A percentile compares a stretch with the other conserved stretches of the same genome.
These are phyloP conservation scores for Metellina segmentata DNA, from an alignment of 2,888 invertebrate genomes.

Conservation along the genomic window DNA sequence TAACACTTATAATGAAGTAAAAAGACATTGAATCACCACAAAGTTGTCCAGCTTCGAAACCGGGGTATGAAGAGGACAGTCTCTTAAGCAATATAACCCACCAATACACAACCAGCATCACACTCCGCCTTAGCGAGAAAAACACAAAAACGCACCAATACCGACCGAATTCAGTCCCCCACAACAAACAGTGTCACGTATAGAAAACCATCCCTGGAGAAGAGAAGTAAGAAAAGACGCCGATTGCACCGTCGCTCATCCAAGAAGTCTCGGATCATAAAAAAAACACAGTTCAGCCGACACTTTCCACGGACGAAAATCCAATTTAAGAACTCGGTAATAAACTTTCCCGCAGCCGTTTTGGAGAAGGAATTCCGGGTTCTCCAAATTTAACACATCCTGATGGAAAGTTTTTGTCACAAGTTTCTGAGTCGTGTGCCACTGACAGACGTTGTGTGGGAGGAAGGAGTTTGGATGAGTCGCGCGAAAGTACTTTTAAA, in stretches of 20 bases:
- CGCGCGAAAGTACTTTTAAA: constrained; percentile 29
- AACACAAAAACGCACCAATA: too few relatives aligned
- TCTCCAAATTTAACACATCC: constrained; percentile 41
- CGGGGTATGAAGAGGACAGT: too few relatives aligned
- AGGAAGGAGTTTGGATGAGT: constrained; percentile 1
- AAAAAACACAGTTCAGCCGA: constrained; percentile 35
- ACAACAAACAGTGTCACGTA: constrained; percentile 25
- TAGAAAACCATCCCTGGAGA: not conserved
- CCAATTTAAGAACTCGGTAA: constrained; percentile 62
- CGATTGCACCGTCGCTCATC: constrained; percentile 21
- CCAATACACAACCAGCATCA: too few relatives aligned
- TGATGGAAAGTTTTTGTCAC: constrained; percentile 68
- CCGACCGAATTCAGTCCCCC: not conserved
- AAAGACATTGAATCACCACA: too few relatives aligned
- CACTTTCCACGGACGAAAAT: constrained; percentile 44
- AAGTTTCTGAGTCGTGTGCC: constrained; percentile 17
- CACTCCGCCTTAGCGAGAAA: too few relatives aligned
- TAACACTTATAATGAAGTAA: too few relatives aligned
- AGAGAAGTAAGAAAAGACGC: constrained; percentile 6
- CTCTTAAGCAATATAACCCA: too few relatives aligned
- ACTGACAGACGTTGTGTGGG: constrained; percentile 49
- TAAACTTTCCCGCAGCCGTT: constrained; percentile 38
- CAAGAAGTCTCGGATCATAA: constrained; percentile 46
- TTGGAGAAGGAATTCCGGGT: not conserved
- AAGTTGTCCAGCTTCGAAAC: too few relatives aligned